Base-by-base conservation (phyloP, 2,797 vertebrate genomes). In the Lutra lutra region DNA sequence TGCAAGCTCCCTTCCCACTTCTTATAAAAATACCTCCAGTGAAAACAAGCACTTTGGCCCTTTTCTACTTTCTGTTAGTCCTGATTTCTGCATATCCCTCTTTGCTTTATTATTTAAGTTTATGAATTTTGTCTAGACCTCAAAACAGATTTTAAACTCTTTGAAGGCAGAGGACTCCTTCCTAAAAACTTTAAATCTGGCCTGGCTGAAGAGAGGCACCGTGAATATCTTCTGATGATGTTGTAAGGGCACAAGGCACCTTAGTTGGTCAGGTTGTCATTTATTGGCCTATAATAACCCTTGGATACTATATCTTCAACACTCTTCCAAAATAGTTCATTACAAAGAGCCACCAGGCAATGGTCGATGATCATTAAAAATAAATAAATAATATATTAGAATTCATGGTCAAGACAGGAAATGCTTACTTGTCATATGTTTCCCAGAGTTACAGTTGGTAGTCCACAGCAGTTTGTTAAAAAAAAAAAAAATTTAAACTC, bases 351-450 rank as follows among this genome's bases (percentile, higher is more conserved):
- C 95, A 86, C 54, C 80, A 98, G 95, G 91, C 97, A 97, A 96
- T 98, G 97, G 94, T 75, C 73, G 27, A 86, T 94, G 92, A 96
- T 97, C 90, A 79, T 97, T 96, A 91, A 93, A 96, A 97, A 96
- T n/a, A 97, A 97, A 96, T 97, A 98, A 98, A 87, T 82, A 97
- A 96, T 97, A 64, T 58, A 89, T 94, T 96, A 96, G 97, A 97
- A 97, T 98, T 95, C 73, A 93, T 88, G 77, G 91, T 98, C 95
- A 96, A 95, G 82, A 96, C 95, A 96, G 89, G 96, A 97, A 97
- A 90, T 92, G 85, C 94, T 98, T 93, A 91, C 79, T 98, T 96
- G 97, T 96, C 96, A 95, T 88, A 80, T 95, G 94, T 96, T 97
- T 97, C 94, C 83, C 96, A 96, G 97, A 64, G 95, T 98, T 91